Percentiles rank a stretch among this genome's conserved stretches.
Conservation (phyloP, 2,113 vertebrate species). For the Clarias batrachus region DNA sequence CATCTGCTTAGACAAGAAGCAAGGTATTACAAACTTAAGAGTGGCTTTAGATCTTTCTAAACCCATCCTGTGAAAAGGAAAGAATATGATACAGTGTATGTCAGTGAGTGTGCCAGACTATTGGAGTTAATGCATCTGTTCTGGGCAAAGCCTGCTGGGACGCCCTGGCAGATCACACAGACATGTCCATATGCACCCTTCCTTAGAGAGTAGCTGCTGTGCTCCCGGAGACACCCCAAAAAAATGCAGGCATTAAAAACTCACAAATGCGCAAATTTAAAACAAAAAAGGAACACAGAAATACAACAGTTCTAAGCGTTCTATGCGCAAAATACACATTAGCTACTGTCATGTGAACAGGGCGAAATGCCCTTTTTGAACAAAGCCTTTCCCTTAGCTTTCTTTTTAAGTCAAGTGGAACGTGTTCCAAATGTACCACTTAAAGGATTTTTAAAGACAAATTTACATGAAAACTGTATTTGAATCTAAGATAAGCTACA, state of each 20-base stretch:
- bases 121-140: slow-evolving; percentile 31
- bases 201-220: slow-evolving; percentile 11
- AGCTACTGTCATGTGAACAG: background rate
- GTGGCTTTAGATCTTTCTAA: slow-evolving; percentile 9
- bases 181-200: slow-evolving; percentile 44
- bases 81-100: slow-evolving; percentile 2
- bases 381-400: background rate
- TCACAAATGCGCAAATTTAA: background rate
- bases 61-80: background rate
- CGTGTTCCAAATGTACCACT: background rate
- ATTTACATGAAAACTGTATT: background rate
- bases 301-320: background rate
- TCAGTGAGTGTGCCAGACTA: slow-evolving; percentile 24
- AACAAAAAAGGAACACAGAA: background rate
- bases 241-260: background rate
- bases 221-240: background rate
- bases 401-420: background rate
- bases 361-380: background rate
- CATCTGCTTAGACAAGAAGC: background rate
- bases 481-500: background rate
- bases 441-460: background rate
- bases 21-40: background rate
- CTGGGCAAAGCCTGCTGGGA: slow-evolving; percentile 43
- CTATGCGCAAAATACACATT: background rate
- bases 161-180: slow-evolving; percentile 30